These are phyloP conservation scores for Drosophila tristis DNA, from an alignment of 1,140 invertebrate genomes.

Conservation along the genomic window DNA sequence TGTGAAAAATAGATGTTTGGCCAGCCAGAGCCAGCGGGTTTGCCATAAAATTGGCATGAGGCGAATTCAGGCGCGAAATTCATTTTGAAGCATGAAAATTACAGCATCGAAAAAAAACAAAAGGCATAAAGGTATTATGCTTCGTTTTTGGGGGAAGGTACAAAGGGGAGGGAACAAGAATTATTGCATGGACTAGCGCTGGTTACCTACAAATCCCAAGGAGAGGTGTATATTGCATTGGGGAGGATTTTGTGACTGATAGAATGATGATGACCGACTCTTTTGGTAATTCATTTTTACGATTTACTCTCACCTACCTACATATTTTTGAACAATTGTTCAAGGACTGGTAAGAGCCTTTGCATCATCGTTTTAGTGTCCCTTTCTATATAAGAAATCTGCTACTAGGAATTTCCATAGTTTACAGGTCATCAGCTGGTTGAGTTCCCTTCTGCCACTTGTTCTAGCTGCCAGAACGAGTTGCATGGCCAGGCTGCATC, in stretches of 20 bases:
- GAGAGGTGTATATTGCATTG: neutral
- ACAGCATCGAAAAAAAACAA: constrained; percentile 22
- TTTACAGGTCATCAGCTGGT: constrained; percentile 15
- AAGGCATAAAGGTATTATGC: constrained; percentile 12
- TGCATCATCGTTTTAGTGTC: too few relatives aligned
- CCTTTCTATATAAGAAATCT: too few relatives aligned
- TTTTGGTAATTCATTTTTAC: too few relatives aligned
- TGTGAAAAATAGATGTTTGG: constrained; percentile 22
- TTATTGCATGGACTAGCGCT: constrained; percentile 5
- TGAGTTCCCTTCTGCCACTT: constrained; percentile 6
- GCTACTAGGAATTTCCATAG: neutral
- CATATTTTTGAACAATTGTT: too few relatives aligned
- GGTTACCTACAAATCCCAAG: constrained; percentile 3
- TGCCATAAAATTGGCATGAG: constrained; percentile 40
- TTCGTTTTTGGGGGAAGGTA: neutral
- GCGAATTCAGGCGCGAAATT: constrained; percentile 56
- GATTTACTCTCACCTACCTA: too few relatives aligned
- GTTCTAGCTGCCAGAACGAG: constrained; percentile 1
- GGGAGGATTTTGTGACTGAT: neutral
- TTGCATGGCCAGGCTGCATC: constrained; percentile 5
- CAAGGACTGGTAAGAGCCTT: too few relatives aligned
- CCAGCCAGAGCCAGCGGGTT: constrained; percentile 45
- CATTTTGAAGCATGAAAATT: constrained; percentile 69
- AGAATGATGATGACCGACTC: neutral
- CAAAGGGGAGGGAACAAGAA: constrained; percentile 5